Percentiles rank a stretch among this genome's conserved stretches.
phyloP scores from a whole-genome alignment of 2,797 vertebrate species.

The Malacoraja senta region DNA sequence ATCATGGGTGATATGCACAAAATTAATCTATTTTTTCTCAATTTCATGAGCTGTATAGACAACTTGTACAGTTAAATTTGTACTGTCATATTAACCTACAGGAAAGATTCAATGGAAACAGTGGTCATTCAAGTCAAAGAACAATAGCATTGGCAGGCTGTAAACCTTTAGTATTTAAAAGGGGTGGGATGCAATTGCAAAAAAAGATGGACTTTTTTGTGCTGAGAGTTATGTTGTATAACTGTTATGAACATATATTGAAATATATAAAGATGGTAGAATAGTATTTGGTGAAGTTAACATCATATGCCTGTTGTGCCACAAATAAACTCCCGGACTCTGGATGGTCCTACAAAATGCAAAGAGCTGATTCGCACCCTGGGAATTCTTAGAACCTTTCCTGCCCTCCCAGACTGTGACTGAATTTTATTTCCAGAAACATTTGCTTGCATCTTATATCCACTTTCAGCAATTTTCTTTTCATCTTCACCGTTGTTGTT shows the following conservation, averaged over 20 bases:
- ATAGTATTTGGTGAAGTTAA: neutral
- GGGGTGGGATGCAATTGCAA: neutral
- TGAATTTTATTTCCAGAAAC: neutral
- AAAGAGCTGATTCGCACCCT: neutral
- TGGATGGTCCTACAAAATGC: neutral
- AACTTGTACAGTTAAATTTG: neutral
- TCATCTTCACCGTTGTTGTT: neutral
- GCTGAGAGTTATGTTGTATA: neutral
- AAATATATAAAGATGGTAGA: neutral
- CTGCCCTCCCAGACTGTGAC: neutral
- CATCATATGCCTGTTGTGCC: neutral
- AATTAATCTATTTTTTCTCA: neutral
- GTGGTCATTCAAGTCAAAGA: neutral
- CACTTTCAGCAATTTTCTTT: neutral
- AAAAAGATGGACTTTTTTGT: neutral
- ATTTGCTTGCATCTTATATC: neutral
- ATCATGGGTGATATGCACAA: neutral
- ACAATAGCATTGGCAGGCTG: neutral
- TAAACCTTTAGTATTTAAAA: neutral
- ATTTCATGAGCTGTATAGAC: neutral
- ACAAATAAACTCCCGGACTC: neutral
- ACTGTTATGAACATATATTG: neutral
- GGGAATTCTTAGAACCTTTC: neutral
- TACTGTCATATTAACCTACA: neutral
- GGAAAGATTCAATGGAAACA: neutral